Base-by-base conservation (phyloP, 2,113 vertebrate species). In the Mystacornis crossleyi region DNA sequence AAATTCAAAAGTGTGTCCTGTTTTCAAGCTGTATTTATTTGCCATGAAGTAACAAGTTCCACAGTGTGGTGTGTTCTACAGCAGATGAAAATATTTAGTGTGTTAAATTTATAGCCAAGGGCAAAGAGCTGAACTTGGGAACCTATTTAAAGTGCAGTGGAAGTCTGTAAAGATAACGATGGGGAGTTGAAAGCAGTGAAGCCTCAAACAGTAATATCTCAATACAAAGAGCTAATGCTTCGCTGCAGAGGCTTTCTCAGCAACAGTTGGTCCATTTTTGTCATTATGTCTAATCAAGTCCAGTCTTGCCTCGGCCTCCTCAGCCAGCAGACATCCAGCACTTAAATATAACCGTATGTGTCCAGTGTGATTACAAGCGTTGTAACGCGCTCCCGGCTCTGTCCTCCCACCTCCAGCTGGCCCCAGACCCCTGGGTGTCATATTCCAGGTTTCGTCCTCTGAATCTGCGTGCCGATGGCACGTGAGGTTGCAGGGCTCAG, bases 311-410 rank as follows among this genome's bases (percentile, higher is more conserved):
- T 95, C 62, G 25, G 82, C 81, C 92, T 86, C 74, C 89, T 90
- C 92, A 94, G 94, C 90, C 86, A 97, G 93, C 93, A 97, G 94
- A 91, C 88, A 93, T 82, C 86, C 95, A 93, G 65, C 80, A 81
- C 67, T 95, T 97, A 97, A 97, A 97, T 97, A 97, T 95, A 97
- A 94, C 97, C 89, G 87, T 96, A 93, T 96, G 91, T 86, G 95
- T 92, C 93, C 95, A 73, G 70, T 3, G 4, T 8, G 64, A 92
- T 84, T 93, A 89, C 90, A 70, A 94, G 82, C 33, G 0, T 62
- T 5, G 12, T 47, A 71, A 89, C 26, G 8, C 3, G 16, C 90
- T 96, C 94, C 86, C 2, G 9, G 79, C 81, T 73, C 93, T 78
- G 81, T 94, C 93, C 70, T 92, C 83, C 85, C 26, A 9, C 91